Base-by-base conservation (phyloP, 2,113 vertebrate species). In the Tretioscincus oriximinensis region DNA sequence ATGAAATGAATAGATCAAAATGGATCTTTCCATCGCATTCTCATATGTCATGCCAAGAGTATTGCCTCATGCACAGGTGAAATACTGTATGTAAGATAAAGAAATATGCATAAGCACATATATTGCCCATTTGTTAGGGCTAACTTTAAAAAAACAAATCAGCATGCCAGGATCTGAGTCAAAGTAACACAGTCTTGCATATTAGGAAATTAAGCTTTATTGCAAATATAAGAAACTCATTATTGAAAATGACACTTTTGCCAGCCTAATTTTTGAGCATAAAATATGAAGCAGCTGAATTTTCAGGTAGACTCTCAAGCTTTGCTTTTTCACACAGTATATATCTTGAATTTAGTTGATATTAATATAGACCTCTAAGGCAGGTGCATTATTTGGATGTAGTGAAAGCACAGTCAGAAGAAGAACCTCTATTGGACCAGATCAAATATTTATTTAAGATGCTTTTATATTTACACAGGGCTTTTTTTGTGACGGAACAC, bases 1-100 rank as follows among this genome's bases (percentile, higher is more conserved):
- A 88, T 89, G 91, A 85, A 82, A 65, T 49, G 76, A 75, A 89
- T 87, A 88, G 72, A 86, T 73, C 84, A 84, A 92, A 91, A 83
- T 86, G 76, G 77, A 69, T 83, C 60, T 85, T 81, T 83, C 81
- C 88, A 54, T 91, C 81, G 80, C 61, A 67, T 92, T 90, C 54
- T 83, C 84, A 91, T 90, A 78, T 85, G 77, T 90, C 84, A 83
- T 74, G 54, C 88, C 78, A 69, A 80, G 90, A 81, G 81, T 71
- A 82, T 77, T 88, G 77, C 81, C 88, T 22, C 69, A 81, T 83
- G 60, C 70, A 77, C 87, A 65, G 80, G 61, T 78, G 63, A 89
- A 45, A 49, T 83, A 88, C 73, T 84, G 90, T 76, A 68, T 2
- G 8, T 84, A 51, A 84, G 51, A 64, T 81, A 86, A 73, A 41